phyloP scores from a whole-genome alignment of 2,797 vertebrate species.

The Acanthurus tractus region DNA sequence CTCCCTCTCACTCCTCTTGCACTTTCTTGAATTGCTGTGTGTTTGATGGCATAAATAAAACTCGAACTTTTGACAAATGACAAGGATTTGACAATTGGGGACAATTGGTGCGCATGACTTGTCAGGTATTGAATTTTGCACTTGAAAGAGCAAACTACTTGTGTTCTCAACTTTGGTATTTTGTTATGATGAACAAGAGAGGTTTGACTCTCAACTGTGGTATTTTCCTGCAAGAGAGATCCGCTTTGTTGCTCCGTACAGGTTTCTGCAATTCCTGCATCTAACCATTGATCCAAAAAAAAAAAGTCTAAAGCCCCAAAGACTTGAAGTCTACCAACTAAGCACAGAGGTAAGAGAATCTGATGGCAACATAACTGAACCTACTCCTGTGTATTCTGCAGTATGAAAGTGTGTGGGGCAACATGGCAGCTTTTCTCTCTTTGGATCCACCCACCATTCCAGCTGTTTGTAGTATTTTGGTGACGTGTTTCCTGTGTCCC shows the following conservation, averaged over 20 bases:
- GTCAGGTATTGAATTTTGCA: slow-evolving; percentile 68
- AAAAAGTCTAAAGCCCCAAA: slow-evolving; percentile 1
- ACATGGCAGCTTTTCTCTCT: slow-evolving; percentile 25
- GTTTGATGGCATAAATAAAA: slow-evolving; percentile 49
- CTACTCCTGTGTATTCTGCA: slow-evolving; percentile 20
- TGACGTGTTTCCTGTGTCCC: slow-evolving; percentile 61
- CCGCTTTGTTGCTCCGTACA: slow-evolving; percentile 43
- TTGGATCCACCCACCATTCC: slow-evolving; percentile 43
- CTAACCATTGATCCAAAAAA: background rate
- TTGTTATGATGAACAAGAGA: slow-evolving; percentile 63
- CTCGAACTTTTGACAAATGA: slow-evolving; percentile 35
- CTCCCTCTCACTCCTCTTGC: slow-evolving; percentile 42
- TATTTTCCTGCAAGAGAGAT: slow-evolving; percentile 55
- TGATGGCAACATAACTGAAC: slow-evolving; percentile 11
- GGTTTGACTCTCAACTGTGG: slow-evolving; percentile 57
- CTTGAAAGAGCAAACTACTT: slow-evolving; percentile 57
- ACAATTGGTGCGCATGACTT: slow-evolving; percentile 34
- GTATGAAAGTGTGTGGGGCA: slow-evolving; percentile 12
- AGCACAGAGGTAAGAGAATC: slow-evolving; percentile 15
- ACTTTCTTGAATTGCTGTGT: slow-evolving; percentile 60
- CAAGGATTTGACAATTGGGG: background rate
- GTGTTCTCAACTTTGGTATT: slow-evolving; percentile 70
- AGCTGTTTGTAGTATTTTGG: slow-evolving; percentile 63
- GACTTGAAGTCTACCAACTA: background rate
- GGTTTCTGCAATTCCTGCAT: slow-evolving; percentile 10